Evolutionary conservation across 2,797 vertebrate genomes (phyloP).

Genomic region (Danio aesculapii): DNA sequence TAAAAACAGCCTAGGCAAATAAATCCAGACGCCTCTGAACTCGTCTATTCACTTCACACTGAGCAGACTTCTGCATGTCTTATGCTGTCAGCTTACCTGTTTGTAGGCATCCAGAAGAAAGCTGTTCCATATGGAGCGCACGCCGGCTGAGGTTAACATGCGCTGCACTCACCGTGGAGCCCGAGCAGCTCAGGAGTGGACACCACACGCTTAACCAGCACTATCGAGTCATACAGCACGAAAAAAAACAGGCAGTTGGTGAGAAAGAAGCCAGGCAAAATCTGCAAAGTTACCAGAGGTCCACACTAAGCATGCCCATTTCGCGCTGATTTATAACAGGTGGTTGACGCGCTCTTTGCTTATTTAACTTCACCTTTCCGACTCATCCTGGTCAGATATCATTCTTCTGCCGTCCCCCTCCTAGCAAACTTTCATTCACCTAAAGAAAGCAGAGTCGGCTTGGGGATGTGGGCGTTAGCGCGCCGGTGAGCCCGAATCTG

Average conservation of each 20-base stretch:
- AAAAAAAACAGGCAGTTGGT: slow-evolving; percentile 98
- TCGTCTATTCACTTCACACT: neutral
- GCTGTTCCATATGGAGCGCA: slow-evolving; percentile 96
- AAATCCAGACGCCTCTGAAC: neutral
- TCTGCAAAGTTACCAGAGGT: slow-evolving; percentile 95
- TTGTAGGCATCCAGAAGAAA: slow-evolving; percentile 96
- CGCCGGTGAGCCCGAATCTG: slow-evolving; percentile 31
- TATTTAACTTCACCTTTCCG: slow-evolving; percentile 55
- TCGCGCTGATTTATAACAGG: slow-evolving; percentile 54
- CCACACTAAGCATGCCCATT: slow-evolving; percentile 92
- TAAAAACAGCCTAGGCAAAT: neutral
- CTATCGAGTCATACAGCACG: slow-evolving; percentile 95
- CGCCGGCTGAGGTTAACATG: slow-evolving; percentile 94
- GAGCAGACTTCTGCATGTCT: neutral
- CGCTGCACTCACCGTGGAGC: slow-evolving; percentile 85
- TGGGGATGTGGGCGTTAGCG: slow-evolving; percentile 41
- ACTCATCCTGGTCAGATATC: slow-evolving; percentile 48
- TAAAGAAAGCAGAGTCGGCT: slow-evolving; percentile 31
- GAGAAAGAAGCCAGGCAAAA: slow-evolving; percentile 96
- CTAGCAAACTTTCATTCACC: slow-evolving; percentile 43
- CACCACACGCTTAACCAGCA: slow-evolving; percentile 92
- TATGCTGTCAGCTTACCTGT: slow-evolving; percentile 80
- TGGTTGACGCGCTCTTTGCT: slow-evolving; percentile 38
- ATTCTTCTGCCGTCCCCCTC: slow-evolving; percentile 31
- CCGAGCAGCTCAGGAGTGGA: slow-evolving; percentile 87